Conservation (phyloP, 1,140 invertebrate species). For the Aradophagus sp. region DNA sequence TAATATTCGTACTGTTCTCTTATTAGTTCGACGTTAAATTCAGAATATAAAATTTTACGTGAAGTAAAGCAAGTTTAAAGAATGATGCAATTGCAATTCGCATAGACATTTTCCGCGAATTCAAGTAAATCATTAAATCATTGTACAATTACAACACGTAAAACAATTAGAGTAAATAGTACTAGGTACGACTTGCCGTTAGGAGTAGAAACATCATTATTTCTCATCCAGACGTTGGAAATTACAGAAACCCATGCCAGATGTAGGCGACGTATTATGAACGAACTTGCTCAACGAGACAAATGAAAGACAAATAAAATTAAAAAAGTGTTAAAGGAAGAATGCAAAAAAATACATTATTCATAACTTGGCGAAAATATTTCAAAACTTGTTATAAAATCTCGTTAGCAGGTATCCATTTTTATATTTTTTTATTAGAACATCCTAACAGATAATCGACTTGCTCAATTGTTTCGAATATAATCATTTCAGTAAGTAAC, state of each 20-base stretch:
- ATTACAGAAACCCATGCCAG: conserved; percentile 44
- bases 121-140: conserved; percentile 24
- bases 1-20: too few species aligned
- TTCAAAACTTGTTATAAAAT: too few species aligned
- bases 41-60: too few species aligned
- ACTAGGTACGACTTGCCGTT: conserved; percentile 14
- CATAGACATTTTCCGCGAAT: conserved; percentile 1
- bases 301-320: conserved; percentile 35
- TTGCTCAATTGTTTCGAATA: too few species aligned
- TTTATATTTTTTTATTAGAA: too few species aligned
- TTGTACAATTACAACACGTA: conserved; percentile 32
- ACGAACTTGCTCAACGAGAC: conserved; percentile 25
- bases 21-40: too few species aligned
- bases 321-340: conserved; percentile 5
- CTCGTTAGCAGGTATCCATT: too few species aligned
- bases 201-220: conserved; percentile 41
- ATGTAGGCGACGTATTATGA: conserved; percentile 43
- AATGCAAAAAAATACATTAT: too few species aligned
- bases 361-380: too few species aligned
- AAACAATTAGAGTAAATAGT: conserved; percentile 39
- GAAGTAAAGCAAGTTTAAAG: neutral
- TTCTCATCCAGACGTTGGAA: conserved; percentile 39
- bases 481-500: too few species aligned
- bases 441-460: too few species aligned
- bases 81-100: neutral